Conservation (phyloP, 1,140 invertebrate genomes). For the Drosophila ambigua region DNA sequence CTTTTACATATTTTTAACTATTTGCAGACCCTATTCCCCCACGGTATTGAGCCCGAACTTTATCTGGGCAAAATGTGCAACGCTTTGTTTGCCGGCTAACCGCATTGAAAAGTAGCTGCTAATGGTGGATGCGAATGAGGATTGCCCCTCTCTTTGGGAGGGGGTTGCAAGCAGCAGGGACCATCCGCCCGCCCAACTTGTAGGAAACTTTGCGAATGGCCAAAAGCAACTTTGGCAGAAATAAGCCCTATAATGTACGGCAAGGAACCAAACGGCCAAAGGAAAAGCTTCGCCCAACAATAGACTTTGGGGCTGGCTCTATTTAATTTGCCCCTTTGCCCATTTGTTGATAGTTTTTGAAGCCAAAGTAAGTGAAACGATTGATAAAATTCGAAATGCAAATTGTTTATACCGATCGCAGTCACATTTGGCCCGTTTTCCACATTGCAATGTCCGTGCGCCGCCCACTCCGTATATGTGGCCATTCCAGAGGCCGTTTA, state of each 20-base stretch:
- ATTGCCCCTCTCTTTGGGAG: no score
- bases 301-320: conserved; percentile 11
- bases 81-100: conserved; percentile 80
- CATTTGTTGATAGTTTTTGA: conserved; percentile 36
- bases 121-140: conserved; percentile 68
- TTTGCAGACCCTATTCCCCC: conserved; percentile 26
- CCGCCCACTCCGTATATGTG: neutral
- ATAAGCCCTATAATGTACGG: conserved; percentile 71
- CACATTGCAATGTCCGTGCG: no score
- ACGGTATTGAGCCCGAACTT: conserved; percentile 65
- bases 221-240: conserved; percentile 76
- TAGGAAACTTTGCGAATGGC: conserved; percentile 73
- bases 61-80: conserved; percentile 79
- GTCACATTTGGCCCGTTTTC: conserved; percentile 8
- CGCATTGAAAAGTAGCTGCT: conserved; percentile 81
- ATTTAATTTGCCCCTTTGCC: conserved; percentile 25
- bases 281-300: conserved; percentile 26
- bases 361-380: conserved; percentile 25
- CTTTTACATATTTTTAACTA: conserved; percentile 79
- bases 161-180: no score
- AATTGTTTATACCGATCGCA: conserved; percentile 20
- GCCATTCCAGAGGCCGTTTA: conserved; percentile 57
- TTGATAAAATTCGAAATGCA: conserved; percentile 27
- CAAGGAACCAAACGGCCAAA: conserved; percentile 38
- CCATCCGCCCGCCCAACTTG: conserved; percentile 48